These are phyloP conservation scores for Brachyistius frenatus DNA, from an alignment of 2,113 vertebrate genomes.

Conservation along the genomic window DNA sequence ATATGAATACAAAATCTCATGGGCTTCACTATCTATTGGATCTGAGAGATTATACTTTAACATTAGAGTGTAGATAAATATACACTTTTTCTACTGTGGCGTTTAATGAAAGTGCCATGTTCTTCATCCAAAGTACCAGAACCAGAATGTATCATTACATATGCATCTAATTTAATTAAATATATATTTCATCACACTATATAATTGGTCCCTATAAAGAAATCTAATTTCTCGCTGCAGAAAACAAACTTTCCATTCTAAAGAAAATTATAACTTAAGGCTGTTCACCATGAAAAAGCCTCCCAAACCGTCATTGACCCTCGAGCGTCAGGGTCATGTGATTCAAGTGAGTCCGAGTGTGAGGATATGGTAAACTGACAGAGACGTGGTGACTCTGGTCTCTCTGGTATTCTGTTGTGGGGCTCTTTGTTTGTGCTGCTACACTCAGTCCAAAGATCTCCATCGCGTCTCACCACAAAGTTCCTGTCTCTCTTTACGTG, in stretches of 20 bases:
- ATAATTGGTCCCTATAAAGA: slow-evolving; percentile 79
- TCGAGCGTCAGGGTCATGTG: slow-evolving; percentile 25
- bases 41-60: slow-evolving; percentile 72
- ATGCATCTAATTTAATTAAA: slow-evolving; percentile 55
- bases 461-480: slow-evolving; percentile 36
- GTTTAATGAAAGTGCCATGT: slow-evolving; percentile 48
- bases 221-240: slow-evolving; percentile 22
- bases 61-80: slow-evolving; percentile 55
- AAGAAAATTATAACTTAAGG: slow-evolving; percentile 46
- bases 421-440: slow-evolving; percentile 65
- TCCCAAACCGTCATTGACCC: slow-evolving; percentile 50
- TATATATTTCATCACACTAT: slow-evolving; percentile 48
- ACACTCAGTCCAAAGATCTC: slow-evolving; percentile 72
- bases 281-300: slow-evolving; percentile 35
- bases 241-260: slow-evolving; percentile 44
- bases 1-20: slow-evolving; percentile 65
- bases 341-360: slow-evolving; percentile 66
- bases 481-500: slow-evolving; percentile 64
- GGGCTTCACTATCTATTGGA: slow-evolving; percentile 56
- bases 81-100: slow-evolving; percentile 41
- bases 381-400: slow-evolving; percentile 5
- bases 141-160: slow-evolving; percentile 42
- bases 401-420: slow-evolving; percentile 36
- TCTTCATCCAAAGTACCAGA: slow-evolving; percentile 38
- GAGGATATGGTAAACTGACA: slow-evolving; percentile 48